Percentiles rank a stretch among this genome's conserved stretches.
These are phyloP conservation scores for Oryctolagus cuniculus DNA, from an alignment of 2,113 vertebrate genomes.

Conservation along the genomic window mOryCun1.1 NC_091442.1:106159501-106160000, in stretches of 20 bases:
- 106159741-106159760: constrained; percentile 58
- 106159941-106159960: background rate
- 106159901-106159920: background rate
- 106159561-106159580: background rate
- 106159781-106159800: constrained; percentile 50
- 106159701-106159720: constrained; percentile 52
- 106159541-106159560: constrained; percentile 52
- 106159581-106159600: constrained; percentile 48
- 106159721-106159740: constrained; percentile 18
- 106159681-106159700: constrained; percentile 66
- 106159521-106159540: constrained; percentile 58
- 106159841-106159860: background rate
- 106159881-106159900: background rate
- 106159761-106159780: constrained; percentile 38
- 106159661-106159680: constrained; percentile 57
- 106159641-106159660: constrained; percentile 27
- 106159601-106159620: constrained; percentile 64
- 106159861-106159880: background rate
- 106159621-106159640: constrained; percentile 59
- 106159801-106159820: constrained; percentile 35
- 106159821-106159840: background rate
- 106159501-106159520: background rate
- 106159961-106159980: constrained; percentile 39
- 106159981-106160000: background rate
- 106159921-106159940: background rate